phyloP scores from a whole-genome alignment of 2,797 vertebrate genomes.

The Ctenosaura bakeri region DNA sequence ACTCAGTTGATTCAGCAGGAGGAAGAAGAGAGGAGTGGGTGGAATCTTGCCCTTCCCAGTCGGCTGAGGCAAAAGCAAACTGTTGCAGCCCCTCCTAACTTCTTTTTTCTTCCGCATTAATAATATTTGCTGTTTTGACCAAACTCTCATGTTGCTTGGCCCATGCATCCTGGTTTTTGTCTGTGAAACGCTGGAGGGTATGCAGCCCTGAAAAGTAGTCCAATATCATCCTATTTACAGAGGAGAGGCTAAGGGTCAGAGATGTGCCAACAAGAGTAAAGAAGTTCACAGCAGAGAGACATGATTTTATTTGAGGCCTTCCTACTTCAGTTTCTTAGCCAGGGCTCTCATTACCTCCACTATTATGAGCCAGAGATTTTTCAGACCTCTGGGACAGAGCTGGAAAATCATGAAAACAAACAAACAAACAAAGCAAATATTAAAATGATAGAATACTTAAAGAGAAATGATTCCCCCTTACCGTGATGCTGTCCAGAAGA shows the following conservation, averaged over 20 bases:
- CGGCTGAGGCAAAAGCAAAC: too few relatives aligned
- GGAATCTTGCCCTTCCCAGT: too few relatives aligned
- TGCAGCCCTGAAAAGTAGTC: neutral
- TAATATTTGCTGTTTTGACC: too few relatives aligned
- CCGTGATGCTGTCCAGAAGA: neutral
- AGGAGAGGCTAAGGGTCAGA: neutral
- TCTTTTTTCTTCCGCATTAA: too few relatives aligned
- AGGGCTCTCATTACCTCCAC: neutral
- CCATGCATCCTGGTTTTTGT: too few relatives aligned
- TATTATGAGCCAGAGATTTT: neutral
- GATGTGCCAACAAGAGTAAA: neutral
- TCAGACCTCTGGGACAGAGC: neutral
- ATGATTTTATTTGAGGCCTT: neutral
- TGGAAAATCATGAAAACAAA: neutral
- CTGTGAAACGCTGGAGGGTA: too few relatives aligned
- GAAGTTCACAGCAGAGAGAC: neutral
- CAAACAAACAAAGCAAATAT: neutral
- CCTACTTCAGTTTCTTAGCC: neutral
- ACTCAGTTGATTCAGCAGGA: too few relatives aligned
- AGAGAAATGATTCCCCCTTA: constrained; percentile 1
- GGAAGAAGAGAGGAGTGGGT: too few relatives aligned
- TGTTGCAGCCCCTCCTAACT: too few relatives aligned
- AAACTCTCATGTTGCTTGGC: too few relatives aligned
- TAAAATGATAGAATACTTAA: neutral
- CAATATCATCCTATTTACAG: neutral